Evolutionary conservation across 2,797 vertebrate species (phyloP), one percentile per base, ranked within the genome.

Genomic region (Tiaroga cobitis): DNA sequence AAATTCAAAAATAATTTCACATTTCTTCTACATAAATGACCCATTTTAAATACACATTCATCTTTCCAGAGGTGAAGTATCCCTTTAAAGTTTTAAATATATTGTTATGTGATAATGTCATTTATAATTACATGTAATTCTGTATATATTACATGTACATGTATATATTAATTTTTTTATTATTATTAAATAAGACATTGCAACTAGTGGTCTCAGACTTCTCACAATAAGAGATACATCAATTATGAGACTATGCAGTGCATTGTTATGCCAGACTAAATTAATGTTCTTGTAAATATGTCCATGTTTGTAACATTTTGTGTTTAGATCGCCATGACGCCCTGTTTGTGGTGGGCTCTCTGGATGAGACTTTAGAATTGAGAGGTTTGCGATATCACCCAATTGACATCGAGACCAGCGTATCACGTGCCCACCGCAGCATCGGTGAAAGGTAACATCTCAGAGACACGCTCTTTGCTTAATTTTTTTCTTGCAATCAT

Each of bases 341-440:
- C 7, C 93, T 99, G 32, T 99, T 99, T 56, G 96, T 99, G 43
- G 98, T 99, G 83, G 98, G 98, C 43, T 96, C 97, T 0, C 93
- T 99, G 94, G 98, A 99, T 41, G 98, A 99, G 91, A 99, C 97
- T 0, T 83, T 99, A 93, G 98, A 99, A 89, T 94, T 99, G 79
- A 93, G 98, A 89, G 98, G 98, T 6, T 91, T 99, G 86, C 96
- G 98, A 0, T 99, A 99, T 91, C 98, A 99, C 86, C 98, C 98
- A 0, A 98, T 95, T 0, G 98, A 99, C 85, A 99, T 99, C 11
- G 98, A 99, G 93, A 99, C 96, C 3, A 99, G 98, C 0, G 97
- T 99, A 70, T 97, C 97, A 24, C 95, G 98, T 0, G 95, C 97
- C 34, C 98, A 99, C 91, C 95, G 98, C 88, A 97, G 98, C 94